A percentile compares a stretch with the other conserved stretches of the same genome.
phyloP scores from a whole-genome alignment of 2,797 vertebrate species.

The Cynopterus sphinx region DNA sequence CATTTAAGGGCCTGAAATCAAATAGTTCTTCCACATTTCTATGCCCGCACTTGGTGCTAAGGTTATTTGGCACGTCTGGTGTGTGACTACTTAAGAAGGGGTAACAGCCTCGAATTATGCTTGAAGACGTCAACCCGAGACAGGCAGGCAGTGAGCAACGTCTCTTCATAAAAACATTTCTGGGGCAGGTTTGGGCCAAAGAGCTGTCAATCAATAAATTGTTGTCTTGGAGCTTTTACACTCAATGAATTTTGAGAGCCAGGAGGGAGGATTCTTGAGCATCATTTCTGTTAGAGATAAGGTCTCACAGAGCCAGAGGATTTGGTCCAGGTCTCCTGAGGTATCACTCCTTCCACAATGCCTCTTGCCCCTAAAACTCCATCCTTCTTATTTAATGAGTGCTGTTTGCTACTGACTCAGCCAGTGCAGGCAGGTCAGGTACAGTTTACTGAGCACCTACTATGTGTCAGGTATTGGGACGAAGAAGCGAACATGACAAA shows the following conservation, averaged over 20 bases:
- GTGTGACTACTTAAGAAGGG: conserved; percentile 68
- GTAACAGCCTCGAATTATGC: conserved; percentile 76
- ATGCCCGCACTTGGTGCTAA: neutral
- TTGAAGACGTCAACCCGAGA: conserved; percentile 63
- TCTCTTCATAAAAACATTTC: conserved; percentile 74
- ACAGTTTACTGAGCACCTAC: neutral
- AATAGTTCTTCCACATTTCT: conserved; percentile 67
- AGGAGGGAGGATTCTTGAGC: neutral
- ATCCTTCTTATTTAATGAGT: neutral
- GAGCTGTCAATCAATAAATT: conserved; percentile 69
- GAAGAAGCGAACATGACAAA: neutral
- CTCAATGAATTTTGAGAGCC: conserved; percentile 59
- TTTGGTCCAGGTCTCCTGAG: neutral
- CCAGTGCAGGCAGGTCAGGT: too few species aligned
- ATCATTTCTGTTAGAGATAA: conserved; percentile 37
- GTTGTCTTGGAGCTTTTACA: conserved; percentile 44
- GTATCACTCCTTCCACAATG: neutral
- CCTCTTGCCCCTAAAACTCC: neutral
- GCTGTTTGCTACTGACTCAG: neutral
- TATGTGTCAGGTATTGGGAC: neutral
- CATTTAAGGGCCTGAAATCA: conserved; percentile 47
- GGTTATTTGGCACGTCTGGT: conserved; percentile 66
- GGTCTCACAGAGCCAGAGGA: neutral
- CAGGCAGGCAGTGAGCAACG: conserved; percentile 56
- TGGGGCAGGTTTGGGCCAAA: conserved; percentile 75